Evolutionary conservation across 37 sponge, comb jelly and placozoan species (phyloP).

Genomic region (Haliclona indistincta): DNA sequence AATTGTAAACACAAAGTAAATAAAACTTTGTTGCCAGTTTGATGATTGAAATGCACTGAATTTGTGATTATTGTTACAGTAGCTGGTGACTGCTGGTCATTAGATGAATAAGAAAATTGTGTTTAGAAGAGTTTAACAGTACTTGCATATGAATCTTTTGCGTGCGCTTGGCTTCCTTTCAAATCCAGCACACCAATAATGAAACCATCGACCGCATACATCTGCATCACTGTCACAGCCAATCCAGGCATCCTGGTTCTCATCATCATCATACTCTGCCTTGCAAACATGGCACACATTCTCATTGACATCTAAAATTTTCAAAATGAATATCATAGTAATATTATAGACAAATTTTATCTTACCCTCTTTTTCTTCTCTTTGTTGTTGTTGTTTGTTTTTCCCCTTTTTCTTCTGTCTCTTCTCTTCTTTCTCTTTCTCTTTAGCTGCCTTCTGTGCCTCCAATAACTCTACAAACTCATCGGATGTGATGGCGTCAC

Average conservation of each 20-base stretch:
- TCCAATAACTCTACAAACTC: constrained; percentile 5
- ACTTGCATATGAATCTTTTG: no score
- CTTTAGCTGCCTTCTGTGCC: background rate
- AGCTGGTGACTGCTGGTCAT: no score
- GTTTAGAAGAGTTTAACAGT: no score
- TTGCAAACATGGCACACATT: constrained; percentile 8
- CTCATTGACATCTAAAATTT: background rate
- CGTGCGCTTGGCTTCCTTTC: no score
- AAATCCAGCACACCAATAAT: constrained; percentile 46
- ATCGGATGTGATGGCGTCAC: constrained; percentile 20
- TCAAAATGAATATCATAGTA: background rate
- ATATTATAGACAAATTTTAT: background rate
- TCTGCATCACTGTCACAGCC: constrained; percentile 28
- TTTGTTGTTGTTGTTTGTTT: background rate
- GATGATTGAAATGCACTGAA: no score
- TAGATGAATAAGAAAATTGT: no score
- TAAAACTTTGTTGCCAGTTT: no score
- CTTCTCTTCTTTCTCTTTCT: constrained; percentile 2
- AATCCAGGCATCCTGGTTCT: constrained; percentile 24
- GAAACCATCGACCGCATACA: constrained; percentile 25
- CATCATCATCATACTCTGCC: constrained; percentile 24
- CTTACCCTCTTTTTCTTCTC: no score
- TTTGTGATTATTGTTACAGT: no score
- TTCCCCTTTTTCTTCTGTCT: background rate
- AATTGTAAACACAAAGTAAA: no score